These are phyloP conservation scores for Otus scops DNA, from an alignment of 2,797 vertebrate species.

Conservation along the genomic window DNA sequence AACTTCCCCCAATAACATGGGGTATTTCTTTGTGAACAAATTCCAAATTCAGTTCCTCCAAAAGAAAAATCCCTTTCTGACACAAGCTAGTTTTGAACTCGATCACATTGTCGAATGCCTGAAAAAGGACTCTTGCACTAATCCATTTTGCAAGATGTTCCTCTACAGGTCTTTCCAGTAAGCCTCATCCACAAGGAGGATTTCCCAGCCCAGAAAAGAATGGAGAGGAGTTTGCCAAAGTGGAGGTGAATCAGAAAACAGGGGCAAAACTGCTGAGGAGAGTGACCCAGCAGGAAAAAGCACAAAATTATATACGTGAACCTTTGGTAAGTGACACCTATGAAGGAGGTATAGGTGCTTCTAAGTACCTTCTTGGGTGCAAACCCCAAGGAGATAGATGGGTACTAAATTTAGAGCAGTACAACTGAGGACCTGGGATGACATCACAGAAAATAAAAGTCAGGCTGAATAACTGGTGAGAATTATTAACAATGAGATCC, in stretches of 20 bases:
- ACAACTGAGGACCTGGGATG: not conserved
- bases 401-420: not conserved
- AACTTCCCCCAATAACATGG: not conserved
- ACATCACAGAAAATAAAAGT: slow-evolving; percentile 6
- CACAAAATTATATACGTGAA: not conserved
- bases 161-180: not conserved
- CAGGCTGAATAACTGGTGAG: not conserved
- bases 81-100: not conserved
- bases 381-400: not conserved
- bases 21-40: not conserved
- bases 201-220: not conserved
- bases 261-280: not conserved
- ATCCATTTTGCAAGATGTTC: not conserved
- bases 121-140: not conserved
- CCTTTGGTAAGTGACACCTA: not conserved
- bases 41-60: not conserved
- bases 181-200: not conserved
- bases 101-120: not conserved
- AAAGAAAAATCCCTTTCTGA: not conserved
- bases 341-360: not conserved
- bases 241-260: not conserved
- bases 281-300: not conserved
- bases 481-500: slow-evolving; percentile 30
- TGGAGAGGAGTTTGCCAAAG: not conserved
- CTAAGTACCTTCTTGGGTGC: not conserved